Percentiles rank a stretch among this genome's conserved stretches.
Conservation (phyloP, 2,113 vertebrate species). For the Tretioscincus oriximinensis region DNA sequence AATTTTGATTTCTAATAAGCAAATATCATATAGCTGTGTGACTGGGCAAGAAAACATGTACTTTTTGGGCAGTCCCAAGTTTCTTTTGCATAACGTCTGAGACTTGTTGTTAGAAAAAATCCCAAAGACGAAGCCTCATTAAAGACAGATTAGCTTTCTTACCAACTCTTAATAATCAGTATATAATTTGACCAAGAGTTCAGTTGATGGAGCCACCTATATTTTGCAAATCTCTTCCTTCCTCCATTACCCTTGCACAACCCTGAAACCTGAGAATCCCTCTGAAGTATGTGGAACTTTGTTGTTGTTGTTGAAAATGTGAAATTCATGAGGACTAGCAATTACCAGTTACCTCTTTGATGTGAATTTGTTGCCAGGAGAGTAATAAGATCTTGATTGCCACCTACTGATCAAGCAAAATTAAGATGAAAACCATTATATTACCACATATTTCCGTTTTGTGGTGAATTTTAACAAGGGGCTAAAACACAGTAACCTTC, state of each 20-base stretch:
- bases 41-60: background rate
- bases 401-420: constrained; percentile 6
- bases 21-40: background rate
- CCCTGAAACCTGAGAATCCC: constrained; percentile 21
- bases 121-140: no score
- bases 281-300: constrained; percentile 6
- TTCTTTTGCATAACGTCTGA: background rate
- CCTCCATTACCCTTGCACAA: background rate
- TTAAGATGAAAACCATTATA: background rate
- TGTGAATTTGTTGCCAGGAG: background rate
- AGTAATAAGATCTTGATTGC: constrained; percentile 14
- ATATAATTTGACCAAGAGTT: background rate
- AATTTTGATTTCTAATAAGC: background rate
- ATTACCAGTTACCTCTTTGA: constrained; percentile 11
- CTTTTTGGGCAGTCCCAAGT: background rate
- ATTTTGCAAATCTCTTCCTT: background rate
- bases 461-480: constrained; percentile 2
- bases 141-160: background rate
- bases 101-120: background rate
- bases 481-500: background rate
- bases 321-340: constrained; percentile 20
- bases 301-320: background rate
- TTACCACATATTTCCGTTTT: background rate
- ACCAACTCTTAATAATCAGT: background rate
- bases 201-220: background rate